Base-by-base conservation (phyloP, 2,797 vertebrate genomes). In the Helostoma temminkii region DNA sequence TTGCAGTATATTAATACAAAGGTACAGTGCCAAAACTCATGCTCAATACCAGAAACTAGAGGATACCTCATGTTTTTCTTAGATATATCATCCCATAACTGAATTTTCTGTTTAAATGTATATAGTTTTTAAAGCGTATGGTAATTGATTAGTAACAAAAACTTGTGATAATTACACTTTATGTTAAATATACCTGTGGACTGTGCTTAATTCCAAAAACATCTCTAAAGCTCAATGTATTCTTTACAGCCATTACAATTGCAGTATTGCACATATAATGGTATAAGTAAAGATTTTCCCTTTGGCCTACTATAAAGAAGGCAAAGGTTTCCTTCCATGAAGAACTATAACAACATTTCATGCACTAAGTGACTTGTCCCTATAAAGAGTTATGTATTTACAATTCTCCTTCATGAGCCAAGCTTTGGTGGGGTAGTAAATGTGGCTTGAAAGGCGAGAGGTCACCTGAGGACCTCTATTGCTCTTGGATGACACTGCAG, bases 301-400 rank as follows among this genome's bases (percentile, higher is more conserved):
- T 45, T 64, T 41, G 56, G 69, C 58, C 56, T 24, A 1, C 32
- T 43, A 49, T 57, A 57, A 70, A 60, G 34, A 41, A 71, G 62
- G 32, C 61, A 74, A 56, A 79, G 55, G 76, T 80, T 74, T 52
- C 42, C 43, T 19, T 61, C 56, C 34, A 43, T 11, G 4, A 62
- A 67, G 67, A 82, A 54, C 56, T 57, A 62, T 5, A 41, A 67
- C 61, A 42, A 57, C 50, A 82, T 85, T 80, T 86, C 74, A 82
- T 63, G 59, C 55, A 39, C 65, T 78, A 72, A 87, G 66, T 76
- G 66, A 84, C 55, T 58, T 62, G 65, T 74, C 59, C 60, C 46
- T 68, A 76, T 80, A 71, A 82, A 82, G 74, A 84, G 26, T 59
- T 79, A 76, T 77, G 67, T 82, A 80, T 85, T 85, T 81, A 83